Conservation (phyloP, 2,797 vertebrate genomes). For the Danio aesculapii region DNA sequence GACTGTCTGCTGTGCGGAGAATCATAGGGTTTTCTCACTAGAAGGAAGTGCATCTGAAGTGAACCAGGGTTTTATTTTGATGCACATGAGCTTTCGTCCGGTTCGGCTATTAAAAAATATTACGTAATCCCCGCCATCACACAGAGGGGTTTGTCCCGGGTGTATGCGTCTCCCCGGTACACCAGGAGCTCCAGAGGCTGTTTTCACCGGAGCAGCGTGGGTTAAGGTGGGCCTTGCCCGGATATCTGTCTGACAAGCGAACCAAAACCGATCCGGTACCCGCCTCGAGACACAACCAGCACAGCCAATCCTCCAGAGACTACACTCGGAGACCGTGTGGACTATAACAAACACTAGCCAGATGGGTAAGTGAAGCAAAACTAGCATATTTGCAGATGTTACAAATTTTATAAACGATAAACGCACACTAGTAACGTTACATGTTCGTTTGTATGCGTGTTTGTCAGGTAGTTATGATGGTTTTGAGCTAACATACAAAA, state of each 20-base stretch:
- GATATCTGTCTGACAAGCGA: constrained; percentile 64
- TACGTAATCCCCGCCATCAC: constrained; percentile 40
- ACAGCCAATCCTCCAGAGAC: constrained; percentile 15
- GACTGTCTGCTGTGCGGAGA: constrained; percentile 47
- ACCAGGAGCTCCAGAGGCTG: constrained; percentile 30
- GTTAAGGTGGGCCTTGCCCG: constrained; percentile 70
- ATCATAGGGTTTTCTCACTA: constrained; percentile 43
- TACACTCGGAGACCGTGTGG: constrained; percentile 16
- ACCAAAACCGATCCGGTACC: constrained; percentile 47
- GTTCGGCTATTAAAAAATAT: constrained; percentile 18
- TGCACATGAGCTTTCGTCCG: constrained; percentile 40
- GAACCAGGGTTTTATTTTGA: constrained; percentile 37
- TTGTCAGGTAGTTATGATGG: not conserved
- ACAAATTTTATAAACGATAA: not conserved
- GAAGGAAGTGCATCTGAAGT: constrained; percentile 62
- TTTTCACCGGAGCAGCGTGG: constrained; percentile 59
- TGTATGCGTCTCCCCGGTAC: constrained; percentile 25
- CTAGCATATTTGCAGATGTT: not conserved
- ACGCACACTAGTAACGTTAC: not conserved
- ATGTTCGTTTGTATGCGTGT: too few species aligned
- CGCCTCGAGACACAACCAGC: constrained; percentile 13
- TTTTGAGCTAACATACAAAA: not conserved
- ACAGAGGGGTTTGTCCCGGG: constrained; percentile 20
- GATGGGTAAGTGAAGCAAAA: constrained; percentile 64
- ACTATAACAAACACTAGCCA: constrained; percentile 42